Conservation (phyloP, 2,113 vertebrate species). For the Oncorhynchus masou region DNA sequence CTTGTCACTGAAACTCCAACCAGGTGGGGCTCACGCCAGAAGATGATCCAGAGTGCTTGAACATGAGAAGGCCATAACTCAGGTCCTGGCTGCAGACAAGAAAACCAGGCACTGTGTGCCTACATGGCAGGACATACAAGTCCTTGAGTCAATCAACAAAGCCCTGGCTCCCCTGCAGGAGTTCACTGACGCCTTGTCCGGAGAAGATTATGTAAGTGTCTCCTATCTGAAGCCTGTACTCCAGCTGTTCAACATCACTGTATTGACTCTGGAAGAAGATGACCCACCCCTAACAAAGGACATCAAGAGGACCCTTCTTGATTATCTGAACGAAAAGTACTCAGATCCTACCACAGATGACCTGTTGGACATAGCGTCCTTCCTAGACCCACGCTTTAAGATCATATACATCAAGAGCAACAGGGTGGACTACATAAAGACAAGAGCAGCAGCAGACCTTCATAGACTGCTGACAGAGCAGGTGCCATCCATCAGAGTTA, state of each 20-base stretch:
- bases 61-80: constrained; percentile 16
- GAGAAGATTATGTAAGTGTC: constrained; percentile 18
- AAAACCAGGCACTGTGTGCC: constrained; percentile 11
- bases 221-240: constrained; percentile 15
- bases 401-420: constrained; percentile 19
- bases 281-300: constrained; percentile 17
- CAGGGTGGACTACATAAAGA: constrained; percentile 28
- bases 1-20: neutral
- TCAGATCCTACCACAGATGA: constrained; percentile 24
- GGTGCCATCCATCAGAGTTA: neutral
- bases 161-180: constrained; percentile 13
- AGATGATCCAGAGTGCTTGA: constrained; percentile 20
- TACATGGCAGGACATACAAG: constrained; percentile 10
- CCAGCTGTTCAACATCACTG: constrained; percentile 22
- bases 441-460: constrained; percentile 20
- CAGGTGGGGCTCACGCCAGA: constrained; percentile 11
- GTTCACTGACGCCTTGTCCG: constrained; percentile 12
- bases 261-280: constrained; percentile 4
- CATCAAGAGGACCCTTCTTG: constrained; percentile 28
- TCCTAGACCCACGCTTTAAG: constrained; percentile 19
- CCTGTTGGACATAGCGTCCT: constrained; percentile 29
- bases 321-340: constrained; percentile 21
- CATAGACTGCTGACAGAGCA: constrained; percentile 7
- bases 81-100: constrained; percentile 15
- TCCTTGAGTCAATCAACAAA: constrained; percentile 24